Evolutionary conservation across 2,113 vertebrate species (phyloP).

Genomic region (Neotragus pygmaeus): DNA sequence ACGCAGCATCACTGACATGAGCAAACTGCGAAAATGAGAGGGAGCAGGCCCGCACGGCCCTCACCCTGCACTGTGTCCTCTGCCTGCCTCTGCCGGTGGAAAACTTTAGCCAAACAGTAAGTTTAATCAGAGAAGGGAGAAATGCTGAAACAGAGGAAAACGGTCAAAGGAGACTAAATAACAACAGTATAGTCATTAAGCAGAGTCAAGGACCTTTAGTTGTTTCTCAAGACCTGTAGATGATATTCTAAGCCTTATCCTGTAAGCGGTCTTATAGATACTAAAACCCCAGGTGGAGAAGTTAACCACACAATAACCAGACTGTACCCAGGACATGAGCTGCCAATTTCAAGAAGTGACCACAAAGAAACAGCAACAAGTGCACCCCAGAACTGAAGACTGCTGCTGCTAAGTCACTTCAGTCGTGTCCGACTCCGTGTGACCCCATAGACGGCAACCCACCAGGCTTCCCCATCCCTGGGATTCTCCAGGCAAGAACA

Average conservation of each 20-base stretch:
- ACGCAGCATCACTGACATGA: background rate
- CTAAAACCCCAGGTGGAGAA: background rate
- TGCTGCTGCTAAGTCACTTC: no score
- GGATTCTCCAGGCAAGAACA: no score
- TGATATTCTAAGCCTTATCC: background rate
- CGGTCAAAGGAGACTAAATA: background rate
- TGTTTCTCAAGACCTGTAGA: background rate
- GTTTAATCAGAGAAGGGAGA: background rate
- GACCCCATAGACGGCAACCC: no score
- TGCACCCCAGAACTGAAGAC: background rate
- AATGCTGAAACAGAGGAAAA: background rate
- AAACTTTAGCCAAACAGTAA: background rate
- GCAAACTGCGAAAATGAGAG: fast-evolving
- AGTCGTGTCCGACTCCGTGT: no score
- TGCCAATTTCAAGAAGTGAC: background rate
- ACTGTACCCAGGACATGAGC: background rate
- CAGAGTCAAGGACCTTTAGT: background rate
- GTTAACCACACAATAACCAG: background rate
- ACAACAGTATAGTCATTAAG: fast-evolving
- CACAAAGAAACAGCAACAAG: background rate
- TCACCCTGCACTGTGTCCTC: fast-evolving
- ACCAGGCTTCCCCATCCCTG: no score
- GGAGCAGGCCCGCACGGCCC: fast-evolving
- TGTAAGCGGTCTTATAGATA: background rate
- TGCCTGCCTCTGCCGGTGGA: background rate